Base-by-base conservation (phyloP, 2,888 invertebrate species). In the Apamea anceps region DNA sequence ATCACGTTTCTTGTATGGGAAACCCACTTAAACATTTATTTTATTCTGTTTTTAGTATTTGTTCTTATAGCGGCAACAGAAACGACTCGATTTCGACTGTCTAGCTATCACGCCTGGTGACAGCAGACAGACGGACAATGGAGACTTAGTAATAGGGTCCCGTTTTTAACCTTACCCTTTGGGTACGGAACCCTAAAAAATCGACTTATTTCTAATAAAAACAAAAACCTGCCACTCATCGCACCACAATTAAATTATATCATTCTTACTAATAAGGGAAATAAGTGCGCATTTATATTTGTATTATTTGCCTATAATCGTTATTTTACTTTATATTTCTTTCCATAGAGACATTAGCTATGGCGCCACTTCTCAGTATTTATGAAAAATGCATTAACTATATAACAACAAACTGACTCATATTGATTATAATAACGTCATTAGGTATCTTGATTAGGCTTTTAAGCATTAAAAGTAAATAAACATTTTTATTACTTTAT, bases 391-490 rank as follows among this genome's bases (percentile, higher is more conserved):
- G 32, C 42, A 79, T 73, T 62, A 37, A 63, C 32, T 42, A 66
- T 75, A 63, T 81, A 81, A 68, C 42, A 75, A 67, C 3, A 67
- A 54, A 74, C 18, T 77, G 77, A 83, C 54, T 76, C 83, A 81
- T 70, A 72, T 32, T 68, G 51, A 71, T 71, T 18, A 25, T 18
- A 71, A 71, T 37, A 51, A 2, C 32, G 67, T 65, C 74, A 79
- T 45, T 73, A 63, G 6, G 0, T 73, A 67, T 72, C 32, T 51
- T 79, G 75, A 74, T 85, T 76, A 68, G 32, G n/a, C 32, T 6
- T n/a, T 32, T 72, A 72, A 12, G 62, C 65, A 82, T 72, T 21
- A 48, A 80, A 76, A 85, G 48, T 62, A 82, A 82, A 72, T 85
- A 68, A 81, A 77, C 10, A 63, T 0, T 73, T 71, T 73, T 62